Evolutionary conservation across 2,797 vertebrate genomes (phyloP).

Genomic region (Sebastes trivittatus): DNA sequence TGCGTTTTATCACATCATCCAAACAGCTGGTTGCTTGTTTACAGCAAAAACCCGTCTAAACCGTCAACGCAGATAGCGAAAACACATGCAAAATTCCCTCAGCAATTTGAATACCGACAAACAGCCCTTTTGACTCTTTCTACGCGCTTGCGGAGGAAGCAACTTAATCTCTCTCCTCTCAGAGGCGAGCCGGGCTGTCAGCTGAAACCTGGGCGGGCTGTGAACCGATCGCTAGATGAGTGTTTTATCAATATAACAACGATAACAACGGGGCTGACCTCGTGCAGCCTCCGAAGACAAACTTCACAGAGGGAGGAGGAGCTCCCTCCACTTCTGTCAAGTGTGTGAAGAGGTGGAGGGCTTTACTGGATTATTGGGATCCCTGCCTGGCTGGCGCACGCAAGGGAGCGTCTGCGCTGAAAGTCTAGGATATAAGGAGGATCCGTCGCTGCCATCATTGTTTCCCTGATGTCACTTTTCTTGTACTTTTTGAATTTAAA

Average conservation of each 20-base stretch:
- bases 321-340: constrained; percentile 68
- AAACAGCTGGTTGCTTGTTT: constrained; percentile 74
- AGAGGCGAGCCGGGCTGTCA: constrained; percentile 28
- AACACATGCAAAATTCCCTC: constrained; percentile 66
- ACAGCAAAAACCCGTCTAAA: constrained; percentile 55
- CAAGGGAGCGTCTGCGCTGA: constrained; percentile 35
- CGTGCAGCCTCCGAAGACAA: constrained; percentile 55
- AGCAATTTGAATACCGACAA: constrained; percentile 62
- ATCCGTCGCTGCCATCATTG: constrained; percentile 9
- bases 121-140: constrained; percentile 37
- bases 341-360: constrained; percentile 71
- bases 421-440: constrained; percentile 32
- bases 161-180: constrained; percentile 50
- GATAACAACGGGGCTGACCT: constrained; percentile 63
- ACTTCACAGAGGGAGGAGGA: constrained; percentile 66
- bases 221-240: constrained; percentile 26
- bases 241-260: constrained; percentile 62
- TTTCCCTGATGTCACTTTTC: constrained; percentile 21
- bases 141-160: constrained; percentile 23
- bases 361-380: constrained; percentile 75
- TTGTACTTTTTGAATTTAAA: not conserved
- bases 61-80: constrained; percentile 66
- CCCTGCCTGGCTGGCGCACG: constrained; percentile 53
- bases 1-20: constrained; percentile 60
- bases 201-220: constrained; percentile 44